These are phyloP conservation scores for Sarcophaga bullata DNA, from an alignment of 1,140 invertebrate genomes.

Conservation along the genomic window DNA sequence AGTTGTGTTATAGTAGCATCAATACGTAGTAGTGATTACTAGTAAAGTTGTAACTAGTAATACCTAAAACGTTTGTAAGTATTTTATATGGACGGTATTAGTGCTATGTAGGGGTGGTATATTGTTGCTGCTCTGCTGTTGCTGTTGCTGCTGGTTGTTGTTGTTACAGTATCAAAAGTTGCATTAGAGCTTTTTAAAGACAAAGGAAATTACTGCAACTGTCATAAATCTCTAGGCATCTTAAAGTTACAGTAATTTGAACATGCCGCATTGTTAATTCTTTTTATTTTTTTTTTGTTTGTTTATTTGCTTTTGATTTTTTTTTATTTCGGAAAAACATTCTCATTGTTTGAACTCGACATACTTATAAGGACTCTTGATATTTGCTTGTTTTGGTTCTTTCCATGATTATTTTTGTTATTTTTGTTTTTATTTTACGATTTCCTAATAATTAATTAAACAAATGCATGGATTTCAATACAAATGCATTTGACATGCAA, in stretches of 20 bases:
- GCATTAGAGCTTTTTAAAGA: too few relatives aligned
- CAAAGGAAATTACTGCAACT: not conserved
- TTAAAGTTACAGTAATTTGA: slow-evolving; percentile 25
- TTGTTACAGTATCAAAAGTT: not conserved
- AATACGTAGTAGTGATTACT: too few relatives aligned
- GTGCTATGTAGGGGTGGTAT: too few relatives aligned
- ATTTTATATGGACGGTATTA: too few relatives aligned
- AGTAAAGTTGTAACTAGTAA: too few relatives aligned
- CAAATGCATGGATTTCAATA: not conserved
- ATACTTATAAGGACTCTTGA: too few relatives aligned
- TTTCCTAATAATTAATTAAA: not conserved
- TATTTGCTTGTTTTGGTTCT: not conserved
- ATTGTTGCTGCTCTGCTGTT: not conserved
- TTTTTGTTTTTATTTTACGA: not conserved
- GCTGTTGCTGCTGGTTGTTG: not conserved
- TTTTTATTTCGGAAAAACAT: not conserved
- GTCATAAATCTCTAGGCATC: slow-evolving; percentile 16
- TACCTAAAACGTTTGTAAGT: too few relatives aligned
- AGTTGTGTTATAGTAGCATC: not conserved
- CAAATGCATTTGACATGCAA: not conserved
- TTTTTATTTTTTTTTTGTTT: not conserved
- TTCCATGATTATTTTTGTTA: not conserved
- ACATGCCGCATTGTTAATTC: not conserved
- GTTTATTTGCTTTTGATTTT: not conserved
- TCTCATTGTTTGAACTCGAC: not conserved